phyloP scores from a whole-genome alignment of 2,113 vertebrate species.

The Sinocyclocheilus grahami region DNA sequence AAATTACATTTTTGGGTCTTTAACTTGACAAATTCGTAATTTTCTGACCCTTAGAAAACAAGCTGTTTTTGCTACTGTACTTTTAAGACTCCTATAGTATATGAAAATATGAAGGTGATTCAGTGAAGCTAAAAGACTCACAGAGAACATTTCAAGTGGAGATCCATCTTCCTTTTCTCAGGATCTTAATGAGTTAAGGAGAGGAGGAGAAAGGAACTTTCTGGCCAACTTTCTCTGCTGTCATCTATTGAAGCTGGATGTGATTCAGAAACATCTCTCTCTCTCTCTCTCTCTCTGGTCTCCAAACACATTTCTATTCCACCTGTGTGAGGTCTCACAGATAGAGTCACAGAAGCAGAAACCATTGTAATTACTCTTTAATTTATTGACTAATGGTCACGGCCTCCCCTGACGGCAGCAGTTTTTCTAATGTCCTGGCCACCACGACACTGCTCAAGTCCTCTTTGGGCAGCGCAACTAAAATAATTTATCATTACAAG shows the following conservation, averaged over 20 bases:
- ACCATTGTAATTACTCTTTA: constrained; percentile 82
- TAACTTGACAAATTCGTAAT: neutral
- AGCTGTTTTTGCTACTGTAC: neutral
- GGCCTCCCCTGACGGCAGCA: constrained; percentile 79
- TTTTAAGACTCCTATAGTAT: neutral
- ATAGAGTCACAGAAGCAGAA: constrained; percentile 83
- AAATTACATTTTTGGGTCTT: neutral
- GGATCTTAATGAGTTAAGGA: constrained; percentile 3
- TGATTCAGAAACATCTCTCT: constrained; percentile 45
- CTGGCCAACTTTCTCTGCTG: constrained; percentile 26
- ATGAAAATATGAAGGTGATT: neutral
- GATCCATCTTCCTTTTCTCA: neutral
- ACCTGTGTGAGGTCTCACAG: constrained; percentile 78
- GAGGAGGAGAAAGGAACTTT: constrained; percentile 26
- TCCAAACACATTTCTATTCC: constrained; percentile 77
- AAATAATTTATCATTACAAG: constrained; percentile 84
- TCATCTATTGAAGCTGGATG: constrained; percentile 13
- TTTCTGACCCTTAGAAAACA: neutral
- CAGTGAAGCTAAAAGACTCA: neutral
- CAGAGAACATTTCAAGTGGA: neutral
- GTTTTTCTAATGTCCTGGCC: constrained; percentile 80
- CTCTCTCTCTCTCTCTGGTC: constrained; percentile 46
- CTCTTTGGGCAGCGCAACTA: constrained; percentile 77
- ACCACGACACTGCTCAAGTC: constrained; percentile 74
- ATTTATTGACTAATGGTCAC: constrained; percentile 84